Conservation (phyloP, 2,797 vertebrate genomes). For the Leptoclinus maculatus region DNA sequence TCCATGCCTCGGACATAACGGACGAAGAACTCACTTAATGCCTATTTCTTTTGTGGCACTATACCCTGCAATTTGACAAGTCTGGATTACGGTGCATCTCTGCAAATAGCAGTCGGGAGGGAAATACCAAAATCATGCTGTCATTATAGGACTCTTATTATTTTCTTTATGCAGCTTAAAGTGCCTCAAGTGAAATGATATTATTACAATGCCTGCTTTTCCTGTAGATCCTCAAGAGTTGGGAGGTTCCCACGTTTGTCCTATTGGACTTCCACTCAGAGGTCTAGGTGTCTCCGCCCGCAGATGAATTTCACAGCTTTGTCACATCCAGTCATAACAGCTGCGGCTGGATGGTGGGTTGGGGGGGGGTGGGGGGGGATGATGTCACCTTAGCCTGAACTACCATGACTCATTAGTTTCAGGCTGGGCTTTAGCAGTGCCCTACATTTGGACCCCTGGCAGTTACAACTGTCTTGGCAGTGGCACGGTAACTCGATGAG, state of each 20-base stretch:
- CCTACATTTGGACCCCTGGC: conserved; percentile 54
- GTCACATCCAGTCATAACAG: conserved; percentile 36
- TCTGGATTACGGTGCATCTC: conserved; percentile 53
- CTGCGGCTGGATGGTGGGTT: not conserved
- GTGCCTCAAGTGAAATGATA: conserved; percentile 41
- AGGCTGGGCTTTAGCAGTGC: conserved; percentile 43
- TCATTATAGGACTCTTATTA: conserved; percentile 47
- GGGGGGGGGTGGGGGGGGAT: conserved; percentile 43
- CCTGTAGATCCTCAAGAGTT: not conserved
- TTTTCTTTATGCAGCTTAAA: conserved; percentile 55
- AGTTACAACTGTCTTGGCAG: conserved; percentile 37
- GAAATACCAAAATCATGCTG: conserved; percentile 43
- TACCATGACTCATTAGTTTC: conserved; percentile 74
- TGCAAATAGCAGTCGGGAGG: conserved; percentile 59
- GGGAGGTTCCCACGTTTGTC: conserved; percentile 10
- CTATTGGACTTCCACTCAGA: conserved; percentile 19
- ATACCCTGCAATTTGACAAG: conserved; percentile 68
- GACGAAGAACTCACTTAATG: conserved; percentile 60
- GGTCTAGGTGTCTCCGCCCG: conserved; percentile 6
- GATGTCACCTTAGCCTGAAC: conserved; percentile 74
- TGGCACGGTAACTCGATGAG: conserved; percentile 23
- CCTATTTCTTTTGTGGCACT: conserved; percentile 52
- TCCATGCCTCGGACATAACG: conserved; percentile 55
- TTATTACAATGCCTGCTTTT: conserved; percentile 19
- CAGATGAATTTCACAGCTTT: conserved; percentile 63